Conservation (phyloP, 2,113 vertebrate species). For the Xiphorhynchus elegans region DNA sequence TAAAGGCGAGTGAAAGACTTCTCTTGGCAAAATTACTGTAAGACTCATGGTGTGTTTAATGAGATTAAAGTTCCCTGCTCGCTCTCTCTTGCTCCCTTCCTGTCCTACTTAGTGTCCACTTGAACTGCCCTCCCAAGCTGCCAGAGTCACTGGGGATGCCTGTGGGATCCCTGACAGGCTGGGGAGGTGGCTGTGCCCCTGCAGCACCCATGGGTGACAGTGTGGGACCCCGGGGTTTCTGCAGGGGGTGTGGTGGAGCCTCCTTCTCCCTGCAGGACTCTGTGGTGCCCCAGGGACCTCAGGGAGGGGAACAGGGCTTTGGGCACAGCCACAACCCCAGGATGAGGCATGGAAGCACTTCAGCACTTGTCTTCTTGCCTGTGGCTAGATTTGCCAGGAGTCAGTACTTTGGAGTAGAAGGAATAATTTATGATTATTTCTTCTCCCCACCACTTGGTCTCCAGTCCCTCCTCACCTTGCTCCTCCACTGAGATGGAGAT, state of each 20-base stretch:
- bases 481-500: background rate
- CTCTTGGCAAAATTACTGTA: background rate
- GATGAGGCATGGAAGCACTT: background rate
- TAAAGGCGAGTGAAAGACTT: background rate
- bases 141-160: fast-evolving
- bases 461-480: background rate
- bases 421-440: background rate
- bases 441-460: background rate
- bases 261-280: background rate
- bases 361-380: background rate
- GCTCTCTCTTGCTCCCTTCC: background rate
- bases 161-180: fast-evolving
- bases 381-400: fast-evolving
- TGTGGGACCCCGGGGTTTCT: background rate
- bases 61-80: constrained; percentile 25
- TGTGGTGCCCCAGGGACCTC: fast-evolving
- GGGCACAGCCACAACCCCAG: fast-evolving
- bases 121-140: background rate
- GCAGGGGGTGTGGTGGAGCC: fast-evolving
- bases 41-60: constrained; percentile 39
- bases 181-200: background rate
- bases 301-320: background rate
- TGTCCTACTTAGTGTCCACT: background rate
- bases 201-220: background rate
- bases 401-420: background rate